A percentile compares a stretch with the other conserved stretches of the same genome.
These are phyloP conservation scores for Branchellion lobata DNA, from an alignment of 2,888 invertebrate genomes.

Conservation along the genomic window DNA sequence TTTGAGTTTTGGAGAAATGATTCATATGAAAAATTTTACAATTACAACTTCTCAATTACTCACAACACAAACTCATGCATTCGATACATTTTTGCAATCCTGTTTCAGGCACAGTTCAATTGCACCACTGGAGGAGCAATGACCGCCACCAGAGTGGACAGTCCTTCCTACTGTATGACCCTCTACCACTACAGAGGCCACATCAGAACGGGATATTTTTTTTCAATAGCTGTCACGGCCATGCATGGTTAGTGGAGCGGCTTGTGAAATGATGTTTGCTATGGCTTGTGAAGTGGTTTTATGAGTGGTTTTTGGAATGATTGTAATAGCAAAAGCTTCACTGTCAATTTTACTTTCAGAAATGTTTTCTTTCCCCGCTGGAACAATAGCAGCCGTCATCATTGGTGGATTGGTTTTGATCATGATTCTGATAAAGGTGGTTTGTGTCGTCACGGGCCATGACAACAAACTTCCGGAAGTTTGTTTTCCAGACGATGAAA, in stretches of 20 bases:
- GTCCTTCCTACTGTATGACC: constrained; percentile 49
- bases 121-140: constrained; percentile 41
- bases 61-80: too few relatives aligned
- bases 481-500: constrained; percentile 19
- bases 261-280: too few relatives aligned
- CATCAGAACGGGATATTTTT: constrained; percentile 48
- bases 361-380: constrained; percentile 51
- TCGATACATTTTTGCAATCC: too few relatives aligned
- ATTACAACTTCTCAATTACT: too few relatives aligned
- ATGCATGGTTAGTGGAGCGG: constrained; percentile 47
- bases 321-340: too few relatives aligned
- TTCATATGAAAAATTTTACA: too few relatives aligned
- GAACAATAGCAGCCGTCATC: constrained; percentile 50
- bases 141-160: constrained; percentile 43
- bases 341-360: too few relatives aligned
- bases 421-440: constrained; percentile 50
- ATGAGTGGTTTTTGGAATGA: too few relatives aligned
- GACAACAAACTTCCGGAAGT: constrained; percentile 47
- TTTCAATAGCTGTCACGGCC: constrained; percentile 48
- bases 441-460: constrained; percentile 51
- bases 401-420: constrained; percentile 48
- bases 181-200: constrained; percentile 51
- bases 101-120: constrained; percentile 50
- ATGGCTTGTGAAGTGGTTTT: too few relatives aligned
- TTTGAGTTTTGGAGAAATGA: too few relatives aligned